A percentile compares a stretch with the other conserved stretches of the same genome.
These are phyloP conservation scores for Blomia tropicalis DNA, from an alignment of 2,888 invertebrate species.

Conservation along the genomic window DNA sequence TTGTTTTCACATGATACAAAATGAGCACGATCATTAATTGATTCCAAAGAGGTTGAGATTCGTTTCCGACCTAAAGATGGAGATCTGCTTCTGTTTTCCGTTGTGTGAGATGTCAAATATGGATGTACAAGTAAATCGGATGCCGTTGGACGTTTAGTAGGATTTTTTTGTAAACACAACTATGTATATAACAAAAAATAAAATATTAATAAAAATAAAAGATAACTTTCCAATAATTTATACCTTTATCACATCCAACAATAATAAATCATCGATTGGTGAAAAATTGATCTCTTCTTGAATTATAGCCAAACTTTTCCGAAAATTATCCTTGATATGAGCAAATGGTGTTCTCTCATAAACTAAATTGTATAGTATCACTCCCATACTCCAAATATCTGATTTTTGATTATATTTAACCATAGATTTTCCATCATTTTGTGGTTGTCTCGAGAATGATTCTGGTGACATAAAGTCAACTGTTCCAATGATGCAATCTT, in stretches of 20 bases:
- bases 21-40: not conserved
- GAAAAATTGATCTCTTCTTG: conserved; percentile 58
- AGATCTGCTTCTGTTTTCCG: not conserved
- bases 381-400: conserved; percentile 94
- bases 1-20: not conserved
- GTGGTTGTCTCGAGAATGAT: conserved; percentile 43
- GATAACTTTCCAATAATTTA: not conserved
- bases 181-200: conserved; percentile 31
- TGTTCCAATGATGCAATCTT: conserved; percentile 64
- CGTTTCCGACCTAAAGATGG: too few species aligned
- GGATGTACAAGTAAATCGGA: conserved; percentile 48
- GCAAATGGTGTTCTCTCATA: conserved; percentile 82
- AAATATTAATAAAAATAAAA: conserved; percentile 10
- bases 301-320: conserved; percentile 60
- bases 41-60: not conserved
- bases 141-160: conserved; percentile 54
- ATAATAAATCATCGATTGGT: conserved; percentile 37
- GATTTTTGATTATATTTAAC: conserved; percentile 61
- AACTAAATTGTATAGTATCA: conserved; percentile 79
- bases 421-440: conserved; percentile 30
- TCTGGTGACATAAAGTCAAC: conserved; percentile 93
- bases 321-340: conserved; percentile 52
- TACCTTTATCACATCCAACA: conserved; percentile 46
- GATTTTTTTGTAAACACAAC: conserved; percentile 56
- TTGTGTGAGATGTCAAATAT: conserved; percentile 21